Percentiles rank a stretch among this genome's conserved stretches.
Evolutionary conservation across 2,888 invertebrate species (phyloP).

Genomic region (Dryobota labecula): DNA sequence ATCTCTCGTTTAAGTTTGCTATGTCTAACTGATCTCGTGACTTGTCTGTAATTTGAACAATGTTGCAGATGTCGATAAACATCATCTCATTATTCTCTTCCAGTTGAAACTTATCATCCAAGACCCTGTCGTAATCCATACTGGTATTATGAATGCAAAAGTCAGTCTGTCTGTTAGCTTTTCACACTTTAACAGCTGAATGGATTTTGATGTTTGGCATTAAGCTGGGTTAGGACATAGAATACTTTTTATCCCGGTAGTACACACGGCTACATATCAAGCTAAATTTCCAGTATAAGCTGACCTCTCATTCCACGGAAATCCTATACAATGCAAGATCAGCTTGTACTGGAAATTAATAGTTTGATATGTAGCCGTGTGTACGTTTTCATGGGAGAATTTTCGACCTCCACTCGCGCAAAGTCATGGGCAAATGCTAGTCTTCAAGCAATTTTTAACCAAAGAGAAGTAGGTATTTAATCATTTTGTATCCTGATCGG

Average conservation of each 20-base stretch:
- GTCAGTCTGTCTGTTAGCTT: not conserved
- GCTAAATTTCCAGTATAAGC: too few relatives aligned
- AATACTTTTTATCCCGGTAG: not conserved
- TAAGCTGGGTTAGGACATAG: not conserved
- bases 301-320: too few relatives aligned
- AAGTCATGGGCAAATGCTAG: not conserved
- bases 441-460: too few relatives aligned
- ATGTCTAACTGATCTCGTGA: slow-evolving; percentile 58
- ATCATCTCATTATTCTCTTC: not conserved
- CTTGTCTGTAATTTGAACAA: slow-evolving; percentile 70
- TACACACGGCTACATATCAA: too few relatives aligned
- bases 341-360: too few relatives aligned
- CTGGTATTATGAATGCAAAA: not conserved
- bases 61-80: not conserved
- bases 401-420: too few relatives aligned
- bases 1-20: slow-evolving; percentile 68
- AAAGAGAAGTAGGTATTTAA: too few relatives aligned
- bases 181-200: not conserved
- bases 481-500: not conserved
- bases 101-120: not conserved
- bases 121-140: not conserved
- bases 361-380: too few relatives aligned
- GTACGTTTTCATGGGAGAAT: not conserved
- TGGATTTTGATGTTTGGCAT: not conserved
- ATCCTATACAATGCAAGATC: too few relatives aligned